Evolutionary conservation across 92 coral and sea anemone species (phyloP).

Genomic region (Phenganax stokvisi): DNA sequence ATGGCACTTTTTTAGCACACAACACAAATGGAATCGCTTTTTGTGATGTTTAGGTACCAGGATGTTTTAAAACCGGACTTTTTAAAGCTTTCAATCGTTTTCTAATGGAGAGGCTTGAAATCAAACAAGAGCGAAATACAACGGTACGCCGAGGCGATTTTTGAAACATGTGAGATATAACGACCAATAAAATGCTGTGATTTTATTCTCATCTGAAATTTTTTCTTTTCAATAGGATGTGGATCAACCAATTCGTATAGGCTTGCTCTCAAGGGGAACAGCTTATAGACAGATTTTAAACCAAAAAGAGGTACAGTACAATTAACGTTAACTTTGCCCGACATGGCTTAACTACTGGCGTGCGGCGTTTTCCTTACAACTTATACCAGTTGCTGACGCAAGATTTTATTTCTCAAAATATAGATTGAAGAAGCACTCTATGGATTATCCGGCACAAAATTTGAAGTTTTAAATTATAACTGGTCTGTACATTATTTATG

Average conservation of each 20-base stretch:
- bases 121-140: conserved; percentile 58
- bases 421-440: conserved; percentile 64
- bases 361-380: background rate
- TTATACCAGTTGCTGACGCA: background rate
- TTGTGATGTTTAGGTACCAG: conserved; percentile 56
- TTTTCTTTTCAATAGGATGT: conserved; percentile 47
- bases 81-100: conserved; percentile 86
- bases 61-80: conserved; percentile 88
- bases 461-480: conserved; percentile 61
- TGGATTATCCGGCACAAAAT: conserved; percentile 51
- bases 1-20: no score
- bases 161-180: no score
- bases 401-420: background rate
- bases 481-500: conserved; percentile 50
- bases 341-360: background rate
- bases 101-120: conserved; percentile 58
- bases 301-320: conserved; percentile 63
- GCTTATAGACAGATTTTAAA: conserved; percentile 71
- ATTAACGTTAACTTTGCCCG: no score
- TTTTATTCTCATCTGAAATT: background rate
- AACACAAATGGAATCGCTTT: background rate
- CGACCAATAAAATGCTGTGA: background rate
- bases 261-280: conserved; percentile 77
- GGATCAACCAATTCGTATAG: conserved; percentile 70
- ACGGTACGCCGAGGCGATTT: conserved; percentile 35